Conservation (phyloP, 2,888 invertebrate genomes). For the Troilus luridus region DNA sequence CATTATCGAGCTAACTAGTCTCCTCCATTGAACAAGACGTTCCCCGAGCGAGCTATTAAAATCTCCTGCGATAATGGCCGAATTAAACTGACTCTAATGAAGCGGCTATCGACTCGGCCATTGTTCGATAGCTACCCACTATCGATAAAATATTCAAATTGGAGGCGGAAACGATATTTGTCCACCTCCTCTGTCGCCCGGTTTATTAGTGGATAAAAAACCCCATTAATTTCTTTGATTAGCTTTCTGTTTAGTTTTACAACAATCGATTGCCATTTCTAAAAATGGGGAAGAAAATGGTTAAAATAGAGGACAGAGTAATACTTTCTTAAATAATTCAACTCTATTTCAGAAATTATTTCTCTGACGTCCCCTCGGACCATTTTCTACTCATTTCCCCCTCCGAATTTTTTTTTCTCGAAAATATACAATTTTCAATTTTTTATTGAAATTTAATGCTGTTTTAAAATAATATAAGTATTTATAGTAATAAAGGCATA, state of each 20-base stretch:
- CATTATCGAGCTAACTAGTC: neutral
- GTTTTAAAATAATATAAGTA: too few relatives aligned
- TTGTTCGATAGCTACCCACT: neutral
- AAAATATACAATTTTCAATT: too few relatives aligned
- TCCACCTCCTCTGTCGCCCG: neutral
- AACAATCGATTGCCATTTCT: neutral
- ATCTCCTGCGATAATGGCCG: neutral
- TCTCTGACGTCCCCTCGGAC: too few relatives aligned
- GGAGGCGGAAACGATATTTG: neutral
- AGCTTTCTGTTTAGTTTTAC: neutral
- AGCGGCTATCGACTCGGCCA: neutral
- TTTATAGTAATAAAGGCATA: too few relatives aligned
- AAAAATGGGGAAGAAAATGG: too few relatives aligned
- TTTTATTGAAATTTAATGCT: too few relatives aligned
- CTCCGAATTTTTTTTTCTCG: too few relatives aligned
- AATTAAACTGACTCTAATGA: conserved; percentile 11
- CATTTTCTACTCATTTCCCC: too few relatives aligned
- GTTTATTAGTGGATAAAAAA: neutral
- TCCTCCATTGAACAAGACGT: neutral
- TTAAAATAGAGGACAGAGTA: too few relatives aligned
- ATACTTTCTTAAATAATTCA: too few relatives aligned
- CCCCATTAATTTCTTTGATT: neutral
- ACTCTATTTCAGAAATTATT: too few relatives aligned
- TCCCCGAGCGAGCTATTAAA: neutral
- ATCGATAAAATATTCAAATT: conserved; percentile 39